phyloP scores from a whole-genome alignment of 2,797 vertebrate genomes.

The Parauchenoglanis punctatus region DNA sequence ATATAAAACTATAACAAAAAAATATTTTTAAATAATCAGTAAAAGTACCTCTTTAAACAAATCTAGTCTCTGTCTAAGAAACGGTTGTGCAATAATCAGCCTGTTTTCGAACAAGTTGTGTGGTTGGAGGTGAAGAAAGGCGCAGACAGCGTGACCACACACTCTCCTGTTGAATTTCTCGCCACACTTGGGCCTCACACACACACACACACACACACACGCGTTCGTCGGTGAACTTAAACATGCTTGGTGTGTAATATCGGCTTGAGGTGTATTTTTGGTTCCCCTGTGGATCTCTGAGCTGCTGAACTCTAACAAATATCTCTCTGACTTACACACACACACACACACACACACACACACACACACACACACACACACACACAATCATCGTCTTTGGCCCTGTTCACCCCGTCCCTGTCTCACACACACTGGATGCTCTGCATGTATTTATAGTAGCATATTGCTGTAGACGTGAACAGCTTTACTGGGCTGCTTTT shows the following conservation, averaged over 20 bases:
- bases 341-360: too few relatives aligned
- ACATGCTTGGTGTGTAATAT: background rate
- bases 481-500: background rate
- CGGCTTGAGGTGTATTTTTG: constrained; percentile 25
- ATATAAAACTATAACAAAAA: too few relatives aligned
- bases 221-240: constrained; percentile 2
- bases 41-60: background rate
- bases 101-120: background rate
- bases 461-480: too few relatives aligned
- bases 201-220: background rate
- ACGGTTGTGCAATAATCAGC: background rate
- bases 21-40: background rate
- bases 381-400: background rate
- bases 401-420: background rate
- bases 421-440: background rate
- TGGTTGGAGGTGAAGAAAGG: background rate
- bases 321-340: background rate
- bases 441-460: background rate
- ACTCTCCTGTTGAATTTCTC: constrained; percentile 34
- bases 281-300: background rate
- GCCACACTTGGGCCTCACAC: constrained; percentile 3
- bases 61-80: too few relatives aligned
- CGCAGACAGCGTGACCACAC: background rate
- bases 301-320: background rate
- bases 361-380: too few relatives aligned